Conservation (phyloP, 2,113 vertebrate species). For the Otus sunia region DNA sequence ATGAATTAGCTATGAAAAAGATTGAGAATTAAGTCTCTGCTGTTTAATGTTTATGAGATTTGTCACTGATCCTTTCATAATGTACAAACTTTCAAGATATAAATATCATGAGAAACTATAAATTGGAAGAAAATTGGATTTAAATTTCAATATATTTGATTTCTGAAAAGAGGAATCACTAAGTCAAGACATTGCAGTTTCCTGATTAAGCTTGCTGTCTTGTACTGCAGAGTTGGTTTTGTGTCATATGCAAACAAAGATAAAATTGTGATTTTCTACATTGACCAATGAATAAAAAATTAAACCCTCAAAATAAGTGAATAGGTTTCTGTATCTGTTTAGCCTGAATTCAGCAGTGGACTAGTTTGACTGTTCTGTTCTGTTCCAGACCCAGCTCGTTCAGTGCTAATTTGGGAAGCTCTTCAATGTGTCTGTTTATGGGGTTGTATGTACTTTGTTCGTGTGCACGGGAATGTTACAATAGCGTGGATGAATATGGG, state of each 20-base stretch:
- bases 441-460: not conserved
- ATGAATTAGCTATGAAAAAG: not conserved
- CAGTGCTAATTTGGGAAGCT: not conserved
- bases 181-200: not conserved
- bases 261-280: not conserved
- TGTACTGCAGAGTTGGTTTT: not conserved
- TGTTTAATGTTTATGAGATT: not conserved
- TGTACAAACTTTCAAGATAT: not conserved
- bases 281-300: not conserved
- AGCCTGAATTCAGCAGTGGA: not conserved
- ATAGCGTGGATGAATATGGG: not conserved
- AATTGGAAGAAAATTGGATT: not conserved
- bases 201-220: not conserved
- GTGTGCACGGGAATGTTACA: not conserved
- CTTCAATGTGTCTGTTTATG: not conserved
- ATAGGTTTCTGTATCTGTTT: not conserved
- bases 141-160: not conserved
- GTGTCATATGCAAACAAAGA: not conserved
- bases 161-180: not conserved
- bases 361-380: not conserved
- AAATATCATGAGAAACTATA: not conserved
- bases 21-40: not conserved
- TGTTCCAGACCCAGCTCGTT: not conserved
- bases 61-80: not conserved
- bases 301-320: not conserved